phyloP scores from a whole-genome alignment of 2,888 invertebrate species.

The Galerucella nymphaeae region DNA sequence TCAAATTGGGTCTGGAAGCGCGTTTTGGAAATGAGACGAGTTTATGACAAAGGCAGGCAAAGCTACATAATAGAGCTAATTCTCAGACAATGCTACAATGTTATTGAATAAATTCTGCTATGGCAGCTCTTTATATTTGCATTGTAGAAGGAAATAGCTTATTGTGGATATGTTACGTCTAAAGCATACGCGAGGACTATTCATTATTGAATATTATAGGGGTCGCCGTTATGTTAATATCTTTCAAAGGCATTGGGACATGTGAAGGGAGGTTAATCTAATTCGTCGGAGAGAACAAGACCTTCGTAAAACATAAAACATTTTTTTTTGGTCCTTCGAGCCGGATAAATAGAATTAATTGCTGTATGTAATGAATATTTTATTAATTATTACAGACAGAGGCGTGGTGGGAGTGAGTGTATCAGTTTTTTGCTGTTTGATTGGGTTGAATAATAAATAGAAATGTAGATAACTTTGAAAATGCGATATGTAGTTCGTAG shows the following conservation, averaged over 20 bases:
- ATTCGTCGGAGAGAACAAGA: neutral
- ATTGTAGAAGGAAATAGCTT: slow-evolving; percentile 13
- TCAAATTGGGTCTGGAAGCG: slow-evolving; percentile 30
- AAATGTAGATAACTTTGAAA: too few species aligned
- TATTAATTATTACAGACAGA: too few species aligned
- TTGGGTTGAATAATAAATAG: too few species aligned
- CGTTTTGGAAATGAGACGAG: slow-evolving; percentile 22
- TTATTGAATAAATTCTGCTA: slow-evolving; percentile 21
- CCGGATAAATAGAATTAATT: too few species aligned
- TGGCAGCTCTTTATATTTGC: slow-evolving; percentile 13
- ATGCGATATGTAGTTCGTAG: too few species aligned
- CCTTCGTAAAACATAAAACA: too few species aligned
- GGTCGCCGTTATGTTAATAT: slow-evolving; percentile 1
- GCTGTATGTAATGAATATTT: too few species aligned
- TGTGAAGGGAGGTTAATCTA: neutral
- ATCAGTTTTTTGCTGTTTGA: too few species aligned
- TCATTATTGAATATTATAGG: neutral
- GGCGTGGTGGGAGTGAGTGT: too few species aligned
- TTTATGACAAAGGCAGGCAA: slow-evolving; percentile 20
- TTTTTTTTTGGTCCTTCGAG: too few species aligned
- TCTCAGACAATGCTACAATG: slow-evolving; percentile 20
- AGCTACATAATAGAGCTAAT: slow-evolving; percentile 25
- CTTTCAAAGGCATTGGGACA: neutral
- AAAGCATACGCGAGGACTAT: neutral
- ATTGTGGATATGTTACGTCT: slow-evolving; percentile 12